Conservation (phyloP, 2,113 vertebrate genomes). For the Galemys pyrenaicus region DNA sequence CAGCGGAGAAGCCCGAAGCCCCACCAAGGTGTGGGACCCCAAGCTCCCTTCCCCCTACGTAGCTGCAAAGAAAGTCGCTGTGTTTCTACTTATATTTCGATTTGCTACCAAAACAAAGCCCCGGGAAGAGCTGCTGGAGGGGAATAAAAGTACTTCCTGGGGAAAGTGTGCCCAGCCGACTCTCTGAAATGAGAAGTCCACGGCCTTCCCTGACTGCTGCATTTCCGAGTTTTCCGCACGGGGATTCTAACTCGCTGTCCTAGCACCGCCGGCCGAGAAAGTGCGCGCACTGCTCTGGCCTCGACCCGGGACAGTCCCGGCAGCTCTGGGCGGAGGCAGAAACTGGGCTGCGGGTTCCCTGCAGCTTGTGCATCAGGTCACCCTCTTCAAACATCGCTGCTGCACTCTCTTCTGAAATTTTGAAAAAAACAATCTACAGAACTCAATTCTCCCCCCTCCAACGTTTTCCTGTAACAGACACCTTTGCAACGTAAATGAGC, state of each 20-base stretch:
- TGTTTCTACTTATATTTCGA: neutral
- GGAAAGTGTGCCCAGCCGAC: neutral
- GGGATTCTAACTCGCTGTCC: neutral
- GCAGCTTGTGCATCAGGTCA: fast-evolving
- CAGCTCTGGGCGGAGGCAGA: no score
- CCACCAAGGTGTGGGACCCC: fast-evolving
- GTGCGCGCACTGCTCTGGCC: fast-evolving
- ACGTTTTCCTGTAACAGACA: neutral
- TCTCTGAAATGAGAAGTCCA: neutral
- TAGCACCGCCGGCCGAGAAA: no score
- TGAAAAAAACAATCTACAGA: neutral
- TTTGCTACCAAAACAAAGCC: neutral
- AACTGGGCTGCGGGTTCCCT: no score
- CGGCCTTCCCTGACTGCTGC: neutral
- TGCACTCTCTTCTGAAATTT: neutral
- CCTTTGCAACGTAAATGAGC: no score
- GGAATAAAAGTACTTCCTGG: neutral
- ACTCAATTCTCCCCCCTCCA: no score
- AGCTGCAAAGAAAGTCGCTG: neutral
- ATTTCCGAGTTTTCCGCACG: neutral
- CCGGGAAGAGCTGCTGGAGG: fast-evolving
- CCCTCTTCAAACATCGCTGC: neutral
- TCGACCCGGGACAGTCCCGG: no score
- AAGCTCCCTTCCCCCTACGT: neutral
- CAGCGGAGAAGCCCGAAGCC: neutral